These are phyloP conservation scores for Paradoxurus hermaphroditus DNA, from an alignment of 2,113 vertebrate species.

Conservation along the genomic window DNA sequence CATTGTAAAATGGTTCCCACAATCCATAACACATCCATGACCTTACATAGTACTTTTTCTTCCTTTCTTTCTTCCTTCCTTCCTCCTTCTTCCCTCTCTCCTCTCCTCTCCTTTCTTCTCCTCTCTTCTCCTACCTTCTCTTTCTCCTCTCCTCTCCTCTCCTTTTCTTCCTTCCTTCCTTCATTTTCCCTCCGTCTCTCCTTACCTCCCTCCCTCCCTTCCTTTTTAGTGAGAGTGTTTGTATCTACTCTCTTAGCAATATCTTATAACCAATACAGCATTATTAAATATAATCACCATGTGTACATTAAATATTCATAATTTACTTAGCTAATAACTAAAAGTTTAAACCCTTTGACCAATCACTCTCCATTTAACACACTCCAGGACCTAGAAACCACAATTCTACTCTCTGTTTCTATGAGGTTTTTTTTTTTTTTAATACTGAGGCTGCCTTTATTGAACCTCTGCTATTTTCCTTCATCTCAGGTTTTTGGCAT, in stretches of 20 bases:
- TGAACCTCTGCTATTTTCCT: no score
- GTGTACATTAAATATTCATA: not conserved
- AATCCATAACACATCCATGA: not conserved
- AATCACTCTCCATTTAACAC: no score
- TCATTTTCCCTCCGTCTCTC: not conserved
- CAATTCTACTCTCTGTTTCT: no score
- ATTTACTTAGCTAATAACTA: not conserved
- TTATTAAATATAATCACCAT: not conserved
- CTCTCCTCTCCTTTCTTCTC: not conserved
- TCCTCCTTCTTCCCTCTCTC: not conserved
- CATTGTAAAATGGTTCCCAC: not conserved
- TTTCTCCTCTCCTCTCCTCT: no score
- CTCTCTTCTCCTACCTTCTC: no score
- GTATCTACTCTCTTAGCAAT: not conserved
- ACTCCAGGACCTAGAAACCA: no score
- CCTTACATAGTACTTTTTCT: not conserved
- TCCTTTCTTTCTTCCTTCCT: not conserved
- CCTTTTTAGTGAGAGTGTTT: not conserved
- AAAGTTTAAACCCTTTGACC: not conserved
- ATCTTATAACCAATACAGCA: not conserved
- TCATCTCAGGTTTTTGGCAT: no score
- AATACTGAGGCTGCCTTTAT: no score
- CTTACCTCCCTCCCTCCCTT: not conserved
- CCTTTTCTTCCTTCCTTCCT: not conserved
- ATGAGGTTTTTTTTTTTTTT: no score